Base-by-base conservation (phyloP, 92 coral and sea anemone genomes). In the Zoanthus sansibaricus region DNA sequence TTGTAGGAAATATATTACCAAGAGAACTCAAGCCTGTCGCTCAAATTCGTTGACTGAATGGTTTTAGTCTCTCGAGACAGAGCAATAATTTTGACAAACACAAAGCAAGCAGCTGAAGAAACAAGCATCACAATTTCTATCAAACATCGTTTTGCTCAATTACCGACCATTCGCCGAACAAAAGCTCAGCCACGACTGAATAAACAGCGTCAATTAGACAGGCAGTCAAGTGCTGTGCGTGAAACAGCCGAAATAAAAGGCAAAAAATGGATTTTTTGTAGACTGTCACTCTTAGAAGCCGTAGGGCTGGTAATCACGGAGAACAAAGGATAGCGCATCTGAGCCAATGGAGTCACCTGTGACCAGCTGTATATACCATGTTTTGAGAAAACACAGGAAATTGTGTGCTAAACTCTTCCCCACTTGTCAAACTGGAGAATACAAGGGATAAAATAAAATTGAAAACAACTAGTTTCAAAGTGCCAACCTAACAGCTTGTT, bases 111-210 rank as follows among this genome's bases (percentile, higher is more conserved):
- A 95, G 98, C 98, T 95, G 98, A 93, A 79, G 92, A 91, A 95
- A 93, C 98, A 95, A 89, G 92, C 83, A 89, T 89, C 90, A 83
- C 88, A 91, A 89, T 92, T 95, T 93, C 96, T 90, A 86, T 84
- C 88, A 86, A 85, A 93, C 94, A 95, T 93, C 89, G 93, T 95
- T 95, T 95, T 87, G 98, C 91, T 95, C 98, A 95, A 95, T 95
- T 95, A 95, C 95, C 92, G 96, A 87, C 96, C 95, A 95, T 95
- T 95, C 91, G 95, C 73, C 87, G 91, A 93, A 95, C 98, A 95
- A 95, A 93, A 77, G 89, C 84, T 37, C 86, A 74, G 93, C 93
- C 84, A 87, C 94, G 89, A 93, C 96, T 95, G 95, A 71, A 93
- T 95, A 91, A 95, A 95, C 98, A 95, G 45, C 72, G 92, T 86